A percentile compares a stretch with the other conserved stretches of the same genome.
phyloP scores from a whole-genome alignment of 2,797 vertebrate genomes.

The Clarias fuscus region DNA sequence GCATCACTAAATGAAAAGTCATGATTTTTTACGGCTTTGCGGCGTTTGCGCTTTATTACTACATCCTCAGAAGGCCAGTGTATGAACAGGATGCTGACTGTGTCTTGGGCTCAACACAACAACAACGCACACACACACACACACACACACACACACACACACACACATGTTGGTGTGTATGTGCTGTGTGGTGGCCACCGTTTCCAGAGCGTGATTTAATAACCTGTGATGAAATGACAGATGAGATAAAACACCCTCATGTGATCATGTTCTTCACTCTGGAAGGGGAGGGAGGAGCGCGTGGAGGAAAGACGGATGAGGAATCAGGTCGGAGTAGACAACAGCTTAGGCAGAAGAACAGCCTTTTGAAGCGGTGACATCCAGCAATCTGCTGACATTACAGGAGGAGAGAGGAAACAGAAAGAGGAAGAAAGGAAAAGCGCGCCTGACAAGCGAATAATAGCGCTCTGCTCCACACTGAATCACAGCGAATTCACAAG shows the following conservation, averaged over 20 bases:
- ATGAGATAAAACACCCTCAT: slow-evolving; percentile 18
- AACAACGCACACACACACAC: too few relatives aligned
- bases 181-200: not conserved
- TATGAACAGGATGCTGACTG: too few relatives aligned
- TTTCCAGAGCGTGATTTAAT: slow-evolving; percentile 37
- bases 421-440: slow-evolving; percentile 22
- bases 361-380: slow-evolving; percentile 64
- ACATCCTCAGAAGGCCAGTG: too few relatives aligned
- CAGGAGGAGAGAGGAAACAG: slow-evolving; percentile 6
- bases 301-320: slow-evolving; percentile 7
- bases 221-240: slow-evolving; percentile 54
- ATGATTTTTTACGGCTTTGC: not conserved
- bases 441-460: slow-evolving; percentile 63
- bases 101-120: too few relatives aligned
- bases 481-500: slow-evolving; percentile 54
- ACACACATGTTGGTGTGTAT: too few relatives aligned
- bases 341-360: slow-evolving; percentile 57
- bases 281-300: slow-evolving; percentile 34
- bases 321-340: slow-evolving; percentile 71
- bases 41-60: not conserved
- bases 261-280: slow-evolving; percentile 48
- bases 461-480: slow-evolving; percentile 33
- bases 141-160: not conserved
- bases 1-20: not conserved
- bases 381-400: slow-evolving; percentile 38